phyloP scores from a whole-genome alignment of 2,797 vertebrate genomes.

The Acanthurus leucopareius region DNA sequence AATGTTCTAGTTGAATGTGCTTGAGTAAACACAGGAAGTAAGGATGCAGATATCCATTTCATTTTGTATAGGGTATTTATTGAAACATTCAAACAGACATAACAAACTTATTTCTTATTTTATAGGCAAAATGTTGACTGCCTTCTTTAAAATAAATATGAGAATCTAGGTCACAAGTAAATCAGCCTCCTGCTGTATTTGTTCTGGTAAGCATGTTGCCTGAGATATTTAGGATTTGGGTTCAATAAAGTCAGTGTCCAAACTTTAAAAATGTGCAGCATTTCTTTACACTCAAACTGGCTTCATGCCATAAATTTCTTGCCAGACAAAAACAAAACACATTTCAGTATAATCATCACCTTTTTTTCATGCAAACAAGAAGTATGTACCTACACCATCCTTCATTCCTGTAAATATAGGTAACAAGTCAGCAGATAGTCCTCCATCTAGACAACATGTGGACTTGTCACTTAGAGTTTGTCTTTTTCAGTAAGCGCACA shows the following conservation, averaged over 20 bases:
- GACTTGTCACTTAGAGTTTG: slow-evolving; percentile 19
- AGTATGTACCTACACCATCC: neutral
- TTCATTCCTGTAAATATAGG: slow-evolving; percentile 18
- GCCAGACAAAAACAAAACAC: slow-evolving; percentile 28
- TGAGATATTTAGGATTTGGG: slow-evolving; percentile 64
- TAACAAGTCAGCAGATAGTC: slow-evolving; percentile 36
- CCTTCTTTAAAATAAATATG: slow-evolving; percentile 68
- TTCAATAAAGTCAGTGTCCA: slow-evolving; percentile 56
- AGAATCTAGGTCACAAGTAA: slow-evolving; percentile 58
- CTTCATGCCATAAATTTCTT: slow-evolving; percentile 40
- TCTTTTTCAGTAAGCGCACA: slow-evolving; percentile 41
- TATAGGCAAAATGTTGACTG: slow-evolving; percentile 49
- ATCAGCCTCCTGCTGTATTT: slow-evolving; percentile 37
- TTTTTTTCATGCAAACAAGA: slow-evolving; percentile 54
- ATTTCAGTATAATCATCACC: slow-evolving; percentile 26
- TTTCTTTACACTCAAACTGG: slow-evolving; percentile 45
- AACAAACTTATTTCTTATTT: slow-evolving; percentile 43
- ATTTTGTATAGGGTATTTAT: slow-evolving; percentile 60
- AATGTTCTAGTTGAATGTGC: neutral
- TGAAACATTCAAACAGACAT: slow-evolving; percentile 64
- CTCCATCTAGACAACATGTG: slow-evolving; percentile 30
- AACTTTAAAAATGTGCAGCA: slow-evolving; percentile 68
- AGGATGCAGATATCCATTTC: neutral
- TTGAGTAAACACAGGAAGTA: slow-evolving; percentile 7
- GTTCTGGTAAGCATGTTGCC: slow-evolving; percentile 63